Percentiles rank a stretch among this genome's conserved stretches.
These are phyloP conservation scores for Acanthiza pusilla DNA, from an alignment of 2,797 vertebrate species.

Conservation along the genomic window DNA sequence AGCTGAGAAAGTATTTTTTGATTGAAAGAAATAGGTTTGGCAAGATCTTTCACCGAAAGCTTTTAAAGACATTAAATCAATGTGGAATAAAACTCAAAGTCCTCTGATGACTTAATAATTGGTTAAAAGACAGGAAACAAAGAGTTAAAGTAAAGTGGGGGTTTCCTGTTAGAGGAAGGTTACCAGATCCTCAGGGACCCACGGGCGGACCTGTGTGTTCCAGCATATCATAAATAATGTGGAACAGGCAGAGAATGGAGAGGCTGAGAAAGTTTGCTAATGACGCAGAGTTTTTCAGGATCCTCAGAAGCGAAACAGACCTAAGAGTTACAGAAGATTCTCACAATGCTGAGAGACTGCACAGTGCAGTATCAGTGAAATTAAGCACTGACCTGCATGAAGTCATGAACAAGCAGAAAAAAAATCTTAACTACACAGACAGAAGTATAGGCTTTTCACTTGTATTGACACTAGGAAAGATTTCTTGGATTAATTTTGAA, in stretches of 20 bases:
- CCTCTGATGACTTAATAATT: not conserved
- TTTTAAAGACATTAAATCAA: not conserved
- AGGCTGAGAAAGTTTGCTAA: not conserved
- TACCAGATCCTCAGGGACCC: not conserved
- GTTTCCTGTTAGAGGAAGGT: constrained; percentile 17
- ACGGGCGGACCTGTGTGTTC: not conserved
- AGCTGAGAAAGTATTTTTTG: not conserved
- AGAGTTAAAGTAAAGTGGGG: not conserved
- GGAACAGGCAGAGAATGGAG: not conserved
- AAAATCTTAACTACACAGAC: not conserved
- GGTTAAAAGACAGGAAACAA: not conserved
- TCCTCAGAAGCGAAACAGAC: not conserved
- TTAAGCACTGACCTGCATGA: not conserved
- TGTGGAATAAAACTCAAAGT: not conserved
- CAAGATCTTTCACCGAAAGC: not conserved
- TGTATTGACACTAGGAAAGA: not conserved
- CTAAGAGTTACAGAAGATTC: not conserved
- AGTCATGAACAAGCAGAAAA: not conserved
- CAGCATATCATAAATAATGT: not conserved
- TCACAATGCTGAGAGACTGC: not conserved
- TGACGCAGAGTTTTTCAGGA: not conserved
- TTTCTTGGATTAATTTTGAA: not conserved
- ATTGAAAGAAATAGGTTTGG: not conserved
- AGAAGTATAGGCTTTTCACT: not conserved
- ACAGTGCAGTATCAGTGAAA: not conserved